These are phyloP conservation scores for Steromphala cineraria DNA, from an alignment of 2,888 invertebrate genomes.

Conservation along the genomic window DNA sequence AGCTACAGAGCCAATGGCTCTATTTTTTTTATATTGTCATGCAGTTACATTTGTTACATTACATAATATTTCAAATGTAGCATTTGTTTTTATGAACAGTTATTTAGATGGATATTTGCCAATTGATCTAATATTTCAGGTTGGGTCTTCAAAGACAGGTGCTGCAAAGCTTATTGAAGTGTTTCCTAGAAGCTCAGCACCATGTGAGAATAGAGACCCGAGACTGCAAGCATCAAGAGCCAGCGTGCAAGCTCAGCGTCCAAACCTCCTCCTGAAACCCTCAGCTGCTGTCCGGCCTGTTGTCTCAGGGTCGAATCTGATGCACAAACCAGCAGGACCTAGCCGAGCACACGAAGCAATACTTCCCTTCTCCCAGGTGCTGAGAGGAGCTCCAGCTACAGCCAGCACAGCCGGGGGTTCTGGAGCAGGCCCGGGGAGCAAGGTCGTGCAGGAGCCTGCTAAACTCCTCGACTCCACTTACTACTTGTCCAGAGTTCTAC, in stretches of 20 bases:
- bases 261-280: background rate
- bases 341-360: background rate
- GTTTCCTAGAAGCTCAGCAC: no score
- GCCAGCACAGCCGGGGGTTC: background rate
- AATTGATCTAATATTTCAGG: no score
- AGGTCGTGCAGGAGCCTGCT: background rate
- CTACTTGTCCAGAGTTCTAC: slow-evolving; percentile 45
- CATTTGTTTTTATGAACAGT: no score
- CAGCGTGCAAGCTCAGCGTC: background rate
- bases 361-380: background rate
- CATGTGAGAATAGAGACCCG: no score
- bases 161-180: no score
- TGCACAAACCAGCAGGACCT: background rate
- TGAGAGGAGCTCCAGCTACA: background rate
- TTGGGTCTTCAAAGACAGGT: no score
- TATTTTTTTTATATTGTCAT: no score
- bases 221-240: no score
- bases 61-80: no score
- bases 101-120: no score
- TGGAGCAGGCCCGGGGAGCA: slow-evolving; percentile 10
- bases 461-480: slow-evolving; percentile 25
- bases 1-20: no score
- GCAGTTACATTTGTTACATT: no score
- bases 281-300: background rate
- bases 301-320: background rate